Evolutionary conservation across 2,888 invertebrate species (phyloP).

Genomic region (Pedicia rivosa): DNA sequence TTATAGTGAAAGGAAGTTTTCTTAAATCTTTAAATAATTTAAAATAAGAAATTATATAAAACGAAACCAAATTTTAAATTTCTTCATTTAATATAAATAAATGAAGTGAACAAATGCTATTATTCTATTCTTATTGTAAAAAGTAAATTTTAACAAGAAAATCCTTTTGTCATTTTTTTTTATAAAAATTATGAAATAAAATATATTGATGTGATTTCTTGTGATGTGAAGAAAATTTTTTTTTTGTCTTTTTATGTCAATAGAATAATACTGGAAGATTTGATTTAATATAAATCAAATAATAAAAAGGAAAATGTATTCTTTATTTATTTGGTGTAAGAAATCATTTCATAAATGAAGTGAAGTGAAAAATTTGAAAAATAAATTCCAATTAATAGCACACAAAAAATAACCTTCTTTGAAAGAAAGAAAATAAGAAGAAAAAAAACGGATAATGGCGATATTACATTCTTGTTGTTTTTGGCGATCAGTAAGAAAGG

Average conservation of each 20-base stretch:
- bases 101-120: background rate
- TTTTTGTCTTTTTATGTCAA: background rate
- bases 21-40: no score
- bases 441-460: constrained; percentile 16
- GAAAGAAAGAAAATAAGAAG: background rate
- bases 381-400: no score
- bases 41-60: no score
- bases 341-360: no score
- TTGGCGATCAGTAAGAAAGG: constrained; percentile 25
- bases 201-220: no score
- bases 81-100: no score
- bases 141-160: background rate
- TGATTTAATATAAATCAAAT: background rate
- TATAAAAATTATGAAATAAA: background rate
- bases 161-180: background rate
- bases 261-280: background rate
- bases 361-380: no score
- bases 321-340: no score
- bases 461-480: constrained; percentile 27
- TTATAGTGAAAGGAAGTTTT: constrained; percentile 1
- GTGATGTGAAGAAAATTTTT: no score
- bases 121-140: background rate
- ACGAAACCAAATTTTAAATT: no score
- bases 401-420: background rate
- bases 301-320: background rate